Conservation (phyloP, 2,888 invertebrate species). For the Sinodicranocentrus sp. region DNA sequence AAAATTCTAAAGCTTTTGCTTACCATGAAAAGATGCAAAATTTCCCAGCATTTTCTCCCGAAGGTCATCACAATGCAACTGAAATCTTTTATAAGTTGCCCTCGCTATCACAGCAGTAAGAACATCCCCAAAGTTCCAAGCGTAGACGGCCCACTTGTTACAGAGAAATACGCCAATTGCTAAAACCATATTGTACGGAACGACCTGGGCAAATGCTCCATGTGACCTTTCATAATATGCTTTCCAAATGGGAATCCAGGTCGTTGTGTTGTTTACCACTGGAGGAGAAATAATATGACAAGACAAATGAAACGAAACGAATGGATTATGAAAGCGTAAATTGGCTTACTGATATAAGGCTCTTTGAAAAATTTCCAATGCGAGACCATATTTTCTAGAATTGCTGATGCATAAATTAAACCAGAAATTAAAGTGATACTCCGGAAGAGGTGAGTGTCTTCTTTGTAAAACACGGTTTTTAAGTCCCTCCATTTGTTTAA, state of each 20-base stretch:
- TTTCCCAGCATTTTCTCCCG: constrained; percentile 25
- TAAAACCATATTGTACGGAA: constrained; percentile 63
- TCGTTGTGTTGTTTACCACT: neutral
- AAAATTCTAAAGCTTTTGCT: too few species aligned
- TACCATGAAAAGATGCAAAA: neutral
- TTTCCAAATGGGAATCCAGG: constrained; percentile 56
- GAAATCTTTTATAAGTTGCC: constrained; percentile 70
- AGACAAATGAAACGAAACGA: too few species aligned
- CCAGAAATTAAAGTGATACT: constrained; percentile 68
- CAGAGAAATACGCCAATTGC: constrained; percentile 67
- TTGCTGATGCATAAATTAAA: constrained; percentile 68
- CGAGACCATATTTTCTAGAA: constrained; percentile 71
- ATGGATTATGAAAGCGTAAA: too few species aligned
- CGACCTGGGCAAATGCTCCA: constrained; percentile 55
- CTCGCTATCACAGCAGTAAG: constrained; percentile 65
- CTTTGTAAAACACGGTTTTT: constrained; percentile 45
- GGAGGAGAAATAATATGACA: too few species aligned
- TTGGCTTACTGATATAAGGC: neutral
- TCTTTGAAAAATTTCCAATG: constrained; percentile 53
- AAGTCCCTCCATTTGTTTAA: constrained; percentile 69
- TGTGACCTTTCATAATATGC: constrained; percentile 68
- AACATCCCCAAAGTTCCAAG: constrained; percentile 72
- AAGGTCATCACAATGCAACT: constrained; percentile 44
- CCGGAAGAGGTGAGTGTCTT: constrained; percentile 66
- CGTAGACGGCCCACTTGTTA: constrained; percentile 72